These are phyloP conservation scores for Plutella xylostella DNA, from an alignment of 2,888 invertebrate species.

Conservation along the genomic window DNA sequence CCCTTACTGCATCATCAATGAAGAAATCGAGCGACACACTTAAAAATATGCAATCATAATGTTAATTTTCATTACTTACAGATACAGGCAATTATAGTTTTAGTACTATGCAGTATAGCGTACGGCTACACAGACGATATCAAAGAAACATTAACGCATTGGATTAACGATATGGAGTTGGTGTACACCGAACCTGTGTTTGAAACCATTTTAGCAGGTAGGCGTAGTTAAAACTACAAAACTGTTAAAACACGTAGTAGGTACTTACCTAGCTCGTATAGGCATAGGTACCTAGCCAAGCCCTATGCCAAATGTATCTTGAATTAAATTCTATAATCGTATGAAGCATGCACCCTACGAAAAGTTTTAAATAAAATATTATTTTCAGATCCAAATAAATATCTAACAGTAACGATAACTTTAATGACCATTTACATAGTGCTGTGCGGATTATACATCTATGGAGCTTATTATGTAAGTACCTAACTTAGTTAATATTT, in stretches of 20 bases:
- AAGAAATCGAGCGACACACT: too few species aligned
- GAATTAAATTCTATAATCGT: too few species aligned
- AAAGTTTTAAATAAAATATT: not conserved
- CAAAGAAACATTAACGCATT: conserved; percentile 28
- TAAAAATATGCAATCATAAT: too few species aligned
- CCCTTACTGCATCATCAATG: too few species aligned
- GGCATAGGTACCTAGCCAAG: too few species aligned
- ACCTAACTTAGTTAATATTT: not conserved
- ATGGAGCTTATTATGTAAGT: conserved; percentile 52
- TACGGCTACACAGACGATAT: conserved; percentile 27
- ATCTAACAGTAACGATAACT: conserved; percentile 30
- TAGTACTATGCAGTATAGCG: conserved; percentile 30
- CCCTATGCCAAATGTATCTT: too few species aligned
- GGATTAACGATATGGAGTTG: conserved; percentile 34
- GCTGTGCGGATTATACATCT: conserved; percentile 38
- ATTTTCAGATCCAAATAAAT: conserved; percentile 42
- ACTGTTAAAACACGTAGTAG: not conserved
- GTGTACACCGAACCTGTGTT: conserved; percentile 38
- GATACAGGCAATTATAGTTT: conserved; percentile 36
- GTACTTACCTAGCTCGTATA: too few species aligned
- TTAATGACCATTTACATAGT: conserved; percentile 37
- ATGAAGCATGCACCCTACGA: too few species aligned
- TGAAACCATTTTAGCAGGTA: conserved; percentile 35
- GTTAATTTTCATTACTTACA: too few species aligned
- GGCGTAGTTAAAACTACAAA: not conserved